A percentile compares a stretch with the other conserved stretches of the same genome.
Evolutionary conservation across 1,140 invertebrate genomes (phyloP).

Genomic region (Gryllus bimaculatus): DNA sequence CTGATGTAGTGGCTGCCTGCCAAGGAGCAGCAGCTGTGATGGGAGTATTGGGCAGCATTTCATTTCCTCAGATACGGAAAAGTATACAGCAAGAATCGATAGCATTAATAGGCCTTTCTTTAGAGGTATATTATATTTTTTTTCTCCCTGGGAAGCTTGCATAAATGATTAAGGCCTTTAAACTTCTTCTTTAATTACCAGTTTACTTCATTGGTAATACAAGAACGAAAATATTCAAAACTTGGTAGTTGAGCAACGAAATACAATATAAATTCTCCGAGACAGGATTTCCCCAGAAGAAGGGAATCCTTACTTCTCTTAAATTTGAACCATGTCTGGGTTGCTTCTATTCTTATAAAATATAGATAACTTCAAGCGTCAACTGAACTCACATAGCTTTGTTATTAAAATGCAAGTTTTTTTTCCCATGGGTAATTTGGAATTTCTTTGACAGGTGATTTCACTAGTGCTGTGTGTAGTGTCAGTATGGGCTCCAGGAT

Average conservation of each 20-base stretch:
- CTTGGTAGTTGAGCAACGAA: too few species aligned
- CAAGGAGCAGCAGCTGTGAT: slow-evolving; percentile 12
- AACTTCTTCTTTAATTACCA: too few species aligned
- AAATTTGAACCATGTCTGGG: too few species aligned
- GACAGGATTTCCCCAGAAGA: too few species aligned
- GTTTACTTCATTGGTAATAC: too few species aligned
- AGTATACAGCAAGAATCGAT: background rate
- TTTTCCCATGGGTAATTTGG: background rate
- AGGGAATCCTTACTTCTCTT: background rate
- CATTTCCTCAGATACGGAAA: slow-evolving; percentile 10
- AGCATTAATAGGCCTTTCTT: background rate
- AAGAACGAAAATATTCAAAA: too few species aligned
- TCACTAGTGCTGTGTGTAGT: background rate
- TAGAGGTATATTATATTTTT: slow-evolving; percentile 8
- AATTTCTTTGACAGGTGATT: background rate
- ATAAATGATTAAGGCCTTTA: too few species aligned
- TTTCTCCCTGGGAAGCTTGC: too few species aligned
- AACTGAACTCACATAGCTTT: background rate
- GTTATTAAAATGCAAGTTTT: background rate
- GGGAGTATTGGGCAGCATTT: slow-evolving; percentile 2
- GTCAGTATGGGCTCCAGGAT: slow-evolving; percentile 10
- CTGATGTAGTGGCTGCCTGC: background rate
- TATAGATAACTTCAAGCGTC: too few species aligned
- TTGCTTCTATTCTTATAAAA: too few species aligned
- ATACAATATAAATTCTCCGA: too few species aligned